These are phyloP conservation scores for Dryobota labecula DNA, from an alignment of 2,888 invertebrate genomes.

Conservation along the genomic window DNA sequence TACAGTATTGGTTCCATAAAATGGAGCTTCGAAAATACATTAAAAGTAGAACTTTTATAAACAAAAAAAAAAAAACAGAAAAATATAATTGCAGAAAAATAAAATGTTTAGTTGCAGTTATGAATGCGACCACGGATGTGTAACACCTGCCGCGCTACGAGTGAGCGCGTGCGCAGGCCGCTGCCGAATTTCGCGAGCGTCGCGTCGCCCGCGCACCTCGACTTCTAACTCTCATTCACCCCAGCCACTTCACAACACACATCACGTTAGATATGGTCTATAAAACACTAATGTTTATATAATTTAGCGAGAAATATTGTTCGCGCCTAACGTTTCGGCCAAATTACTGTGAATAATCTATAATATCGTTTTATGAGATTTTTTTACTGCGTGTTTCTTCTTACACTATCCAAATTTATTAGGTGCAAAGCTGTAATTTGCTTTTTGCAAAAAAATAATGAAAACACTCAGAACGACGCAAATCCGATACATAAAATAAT, in stretches of 20 bases:
- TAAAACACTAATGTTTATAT: conserved; percentile 59
- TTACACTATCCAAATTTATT: conserved; percentile 37
- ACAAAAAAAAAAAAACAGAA: background rate
- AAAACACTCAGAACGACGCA: conserved; percentile 1
- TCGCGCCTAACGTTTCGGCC: conserved; percentile 51
- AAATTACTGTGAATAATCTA: conserved; percentile 65
- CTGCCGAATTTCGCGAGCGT: conserved; percentile 77
- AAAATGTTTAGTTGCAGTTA: conserved; percentile 22
- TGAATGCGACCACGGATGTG: conserved; percentile 66
- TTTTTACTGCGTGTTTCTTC: conserved; percentile 31
- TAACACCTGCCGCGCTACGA: conserved; percentile 65
- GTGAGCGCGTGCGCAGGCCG: conserved; percentile 70
- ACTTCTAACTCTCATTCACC: conserved; percentile 70
- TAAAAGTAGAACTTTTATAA: background rate
- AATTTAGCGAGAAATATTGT: conserved; percentile 60
- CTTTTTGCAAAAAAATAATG: conserved; percentile 24
- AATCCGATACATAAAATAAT: background rate
- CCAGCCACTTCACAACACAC: conserved; percentile 38
- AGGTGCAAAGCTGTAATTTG: conserved; percentile 44
- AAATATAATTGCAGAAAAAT: conserved; percentile 2
- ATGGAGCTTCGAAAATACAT: background rate
- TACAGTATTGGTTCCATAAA: conserved; percentile 1
- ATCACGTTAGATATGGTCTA: conserved; percentile 47
- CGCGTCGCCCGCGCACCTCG: conserved; percentile 53
- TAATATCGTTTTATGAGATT: conserved; percentile 51